Evolutionary conservation across 2,797 vertebrate species (phyloP).

Genomic region (Miichthys miiuy): DNA sequence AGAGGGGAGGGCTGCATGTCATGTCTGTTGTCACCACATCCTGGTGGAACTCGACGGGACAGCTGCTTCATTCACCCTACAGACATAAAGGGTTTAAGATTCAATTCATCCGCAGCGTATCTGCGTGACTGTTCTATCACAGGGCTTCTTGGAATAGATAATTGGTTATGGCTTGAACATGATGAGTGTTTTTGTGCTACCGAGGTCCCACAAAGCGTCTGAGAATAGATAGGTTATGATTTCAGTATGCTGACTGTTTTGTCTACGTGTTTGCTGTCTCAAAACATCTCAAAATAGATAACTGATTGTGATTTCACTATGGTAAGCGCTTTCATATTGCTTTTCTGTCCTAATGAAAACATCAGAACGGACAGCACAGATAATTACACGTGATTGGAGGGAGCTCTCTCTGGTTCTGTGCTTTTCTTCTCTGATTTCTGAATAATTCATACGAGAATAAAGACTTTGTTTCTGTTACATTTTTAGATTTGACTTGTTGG

Average conservation of each 20-base stretch:
- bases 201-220: conserved; percentile 31
- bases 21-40: conserved; percentile 51
- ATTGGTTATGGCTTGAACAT: conserved; percentile 35
- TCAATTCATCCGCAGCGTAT: neutral
- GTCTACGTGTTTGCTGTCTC: conserved; percentile 17
- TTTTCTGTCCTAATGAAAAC: neutral
- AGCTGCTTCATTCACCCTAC: conserved; percentile 39
- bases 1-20: conserved; percentile 26
- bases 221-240: conserved; percentile 50
- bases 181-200: conserved; percentile 24
- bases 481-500: neutral
- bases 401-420: neutral
- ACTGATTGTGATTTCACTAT: conserved; percentile 23
- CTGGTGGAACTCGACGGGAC: conserved; percentile 27
- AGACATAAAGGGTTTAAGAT: conserved; percentile 29
- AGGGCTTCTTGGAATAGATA: conserved; percentile 46
- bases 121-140: neutral
- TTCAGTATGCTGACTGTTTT: conserved; percentile 20
- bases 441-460: neutral
- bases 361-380: neutral
- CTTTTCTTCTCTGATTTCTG: conserved; percentile 4
- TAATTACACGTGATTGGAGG: conserved; percentile 1
- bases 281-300: conserved; percentile 52
- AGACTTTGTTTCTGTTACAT: too few relatives aligned
- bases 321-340: conserved; percentile 37